Percentiles rank a stretch among this genome's conserved stretches.
phyloP scores from a whole-genome alignment of 92 coral and sea anemone species.

The Epizoanthus stellaris region DNA sequence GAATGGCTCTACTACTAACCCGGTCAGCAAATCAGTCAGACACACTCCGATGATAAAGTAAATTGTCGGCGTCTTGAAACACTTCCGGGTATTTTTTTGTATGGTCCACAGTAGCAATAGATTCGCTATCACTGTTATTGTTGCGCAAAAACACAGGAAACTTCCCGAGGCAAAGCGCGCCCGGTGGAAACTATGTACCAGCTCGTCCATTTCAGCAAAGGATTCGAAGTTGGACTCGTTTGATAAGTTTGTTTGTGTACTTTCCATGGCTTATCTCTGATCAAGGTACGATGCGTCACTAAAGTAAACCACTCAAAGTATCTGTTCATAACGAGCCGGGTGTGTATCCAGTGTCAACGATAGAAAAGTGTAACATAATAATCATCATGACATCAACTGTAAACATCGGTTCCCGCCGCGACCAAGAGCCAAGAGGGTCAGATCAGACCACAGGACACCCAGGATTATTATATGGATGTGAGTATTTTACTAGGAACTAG shows the following conservation, averaged over 20 bases:
- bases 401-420: neutral
- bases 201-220: neutral
- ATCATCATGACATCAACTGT: neutral
- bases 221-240: slow-evolving; percentile 2
- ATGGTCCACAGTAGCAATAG: slow-evolving; percentile 26
- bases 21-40: slow-evolving; percentile 47
- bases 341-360: neutral
- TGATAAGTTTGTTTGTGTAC: slow-evolving; percentile 6
- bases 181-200: neutral
- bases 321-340: neutral
- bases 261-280: neutral
- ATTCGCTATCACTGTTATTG: slow-evolving; percentile 36
- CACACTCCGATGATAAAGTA: slow-evolving; percentile 39
- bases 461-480: no score
- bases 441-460: no score
- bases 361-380: neutral
- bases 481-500: no score
- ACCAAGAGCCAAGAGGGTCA: no score
- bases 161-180: slow-evolving; percentile 47
- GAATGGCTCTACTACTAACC: slow-evolving; percentile 42
- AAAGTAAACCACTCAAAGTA: neutral
- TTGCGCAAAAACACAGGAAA: slow-evolving; percentile 27
- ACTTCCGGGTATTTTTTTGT: slow-evolving; percentile 15
- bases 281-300: neutral
- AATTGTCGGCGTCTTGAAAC: slow-evolving; percentile 37